Evolutionary conservation across 2,888 invertebrate species (phyloP), one percentile per base, ranked within the genome.

Genomic region (Dynastes maya): DNA sequence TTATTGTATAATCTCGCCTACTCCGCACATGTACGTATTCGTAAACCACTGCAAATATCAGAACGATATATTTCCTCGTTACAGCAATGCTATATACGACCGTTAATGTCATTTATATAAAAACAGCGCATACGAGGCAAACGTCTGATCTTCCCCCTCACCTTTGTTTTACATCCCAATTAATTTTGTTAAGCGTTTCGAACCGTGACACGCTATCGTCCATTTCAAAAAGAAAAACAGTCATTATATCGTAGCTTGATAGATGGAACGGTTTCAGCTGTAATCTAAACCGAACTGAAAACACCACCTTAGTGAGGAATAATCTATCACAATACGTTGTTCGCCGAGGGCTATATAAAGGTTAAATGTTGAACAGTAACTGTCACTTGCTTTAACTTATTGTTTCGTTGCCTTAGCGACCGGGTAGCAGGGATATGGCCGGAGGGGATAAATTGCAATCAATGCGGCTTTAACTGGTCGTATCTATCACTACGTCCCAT

Each of bases 371-470:
- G 80, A 82, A 79, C 79, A 80, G 80, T 80, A 78, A 78, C 82
- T 79, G 80, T 79, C 80, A 80, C 81, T 74, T 79, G 79, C 79
- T 78, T 79, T 78, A 76, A 80, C 79, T 82, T 82, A 81, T 80
- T 82, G 81, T 82, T 81, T 80, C 80, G 81, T 79, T 81, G 74
- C 80, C 80, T 27, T 76, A 79, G 81, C 68, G 80, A 80, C 80
- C 78, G 8, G 55, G 16, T 22, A 22, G 40, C 79, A 79, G 58
- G 58, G 16, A 71, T 58, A 72, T 72, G 40, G 77, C 76, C 68
- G 75, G 77, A 76, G 78, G 79, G 55, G 80, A 83, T 83, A 82
- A 83, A 82, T 80, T 78, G 81, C 82, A 83, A 83, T 83, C 82
- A 80, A 78, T 83, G 82, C 80, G 80, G 80, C 81, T 80, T 82